A percentile compares a stretch with the other conserved stretches of the same genome.
These are phyloP conservation scores for Bemisia tabaci DNA, from an alignment of 1,140 invertebrate genomes.

Conservation along the genomic window DNA sequence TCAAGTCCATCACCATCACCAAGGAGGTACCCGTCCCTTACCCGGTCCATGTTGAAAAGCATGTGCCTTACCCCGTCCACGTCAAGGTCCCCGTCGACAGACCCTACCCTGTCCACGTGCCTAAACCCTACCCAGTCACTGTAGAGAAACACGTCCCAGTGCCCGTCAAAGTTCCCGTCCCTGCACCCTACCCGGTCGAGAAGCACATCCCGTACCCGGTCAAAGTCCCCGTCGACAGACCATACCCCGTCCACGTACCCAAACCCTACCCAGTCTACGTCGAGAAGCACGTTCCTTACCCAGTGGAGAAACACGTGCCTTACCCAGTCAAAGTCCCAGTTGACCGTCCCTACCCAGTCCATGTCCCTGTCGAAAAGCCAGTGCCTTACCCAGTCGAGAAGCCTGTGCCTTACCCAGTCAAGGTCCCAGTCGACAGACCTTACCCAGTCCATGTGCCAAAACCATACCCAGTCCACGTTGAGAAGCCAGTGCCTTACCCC, in stretches of 20 bases:
- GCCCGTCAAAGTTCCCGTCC: slow-evolving; percentile 27
- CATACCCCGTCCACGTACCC: slow-evolving; percentile 39
- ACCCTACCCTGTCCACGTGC: slow-evolving; percentile 22
- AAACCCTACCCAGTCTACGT: slow-evolving; percentile 32
- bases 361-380: slow-evolving; percentile 35
- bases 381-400: slow-evolving; percentile 41
- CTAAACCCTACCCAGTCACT: slow-evolving; percentile 28
- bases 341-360: slow-evolving; percentile 46
- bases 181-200: slow-evolving; percentile 21
- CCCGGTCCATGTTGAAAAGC: slow-evolving; percentile 16
- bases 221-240: slow-evolving; percentile 41
- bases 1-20: slow-evolving; percentile 18
- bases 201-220: slow-evolving; percentile 33
- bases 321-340: slow-evolving; percentile 54
- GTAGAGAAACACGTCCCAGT: slow-evolving; percentile 34
- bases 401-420: slow-evolving; percentile 50
- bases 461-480: slow-evolving; percentile 38
- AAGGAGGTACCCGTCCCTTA: slow-evolving; percentile 18
- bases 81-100: slow-evolving; percentile 19
- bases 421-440: slow-evolving; percentile 40
- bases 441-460: slow-evolving; percentile 34
- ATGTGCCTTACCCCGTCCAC: slow-evolving; percentile 19
- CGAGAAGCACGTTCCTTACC: slow-evolving; percentile 38
- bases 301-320: slow-evolving; percentile 56
- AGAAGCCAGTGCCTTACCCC: slow-evolving; percentile 65